A percentile compares a stretch with the other conserved stretches of the same genome.
Evolutionary conservation across 2,797 vertebrate species (phyloP).

Genomic region (Orestias chungarensis): DNA sequence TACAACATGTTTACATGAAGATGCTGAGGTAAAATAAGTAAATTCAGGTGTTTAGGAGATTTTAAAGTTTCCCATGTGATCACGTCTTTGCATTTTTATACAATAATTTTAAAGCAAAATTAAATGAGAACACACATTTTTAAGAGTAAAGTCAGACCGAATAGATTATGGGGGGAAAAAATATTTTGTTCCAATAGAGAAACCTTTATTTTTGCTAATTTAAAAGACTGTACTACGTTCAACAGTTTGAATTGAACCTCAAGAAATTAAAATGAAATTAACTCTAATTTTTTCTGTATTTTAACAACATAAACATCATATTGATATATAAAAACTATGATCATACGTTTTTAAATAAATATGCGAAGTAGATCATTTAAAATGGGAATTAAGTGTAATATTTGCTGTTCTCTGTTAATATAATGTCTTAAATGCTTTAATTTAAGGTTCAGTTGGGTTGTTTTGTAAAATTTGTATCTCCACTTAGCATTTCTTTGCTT

Average conservation of each 20-base stretch:
- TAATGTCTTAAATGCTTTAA: conserved; percentile 3
- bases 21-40: background rate
- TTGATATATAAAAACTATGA: background rate
- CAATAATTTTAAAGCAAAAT: background rate
- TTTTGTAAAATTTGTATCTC: background rate
- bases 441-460: background rate
- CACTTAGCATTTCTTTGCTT: background rate
- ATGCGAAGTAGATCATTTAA: background rate
- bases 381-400: background rate
- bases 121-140: background rate
- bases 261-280: background rate
- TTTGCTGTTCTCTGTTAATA: background rate
- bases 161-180: background rate
- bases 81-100: conserved; percentile 16
- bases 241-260: background rate
- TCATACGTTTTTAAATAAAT: background rate
- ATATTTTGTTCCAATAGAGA: too few relatives aligned
- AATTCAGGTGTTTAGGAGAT: background rate
- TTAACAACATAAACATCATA: background rate
- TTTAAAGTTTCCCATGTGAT: background rate
- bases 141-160: background rate
- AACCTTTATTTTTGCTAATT: background rate
- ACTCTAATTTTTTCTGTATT: background rate
- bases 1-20: background rate
- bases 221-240: too few relatives aligned